Evolutionary conservation across 2,113 vertebrate species (phyloP), one percentile per base, ranked within the genome.

Genomic region (Oncorhynchus gorbuscha): DNA sequence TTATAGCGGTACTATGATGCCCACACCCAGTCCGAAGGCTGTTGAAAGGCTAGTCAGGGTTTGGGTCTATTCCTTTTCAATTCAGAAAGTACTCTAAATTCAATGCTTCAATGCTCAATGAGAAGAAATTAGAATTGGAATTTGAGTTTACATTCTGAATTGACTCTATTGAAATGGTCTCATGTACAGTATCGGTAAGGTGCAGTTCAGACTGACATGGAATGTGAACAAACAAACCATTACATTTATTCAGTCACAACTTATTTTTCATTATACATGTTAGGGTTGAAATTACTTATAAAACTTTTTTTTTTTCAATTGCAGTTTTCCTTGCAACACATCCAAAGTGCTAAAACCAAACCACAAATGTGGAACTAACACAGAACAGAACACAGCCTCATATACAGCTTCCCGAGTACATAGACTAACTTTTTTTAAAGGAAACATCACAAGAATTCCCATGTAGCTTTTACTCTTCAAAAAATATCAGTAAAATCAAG

Each of bases 251-350:
- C 39, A 70, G 30, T 22, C 13, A 22, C 59, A 55, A 22, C 18
- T 18, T 48, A 35, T 70, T 55, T 51, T 39, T 76, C 39, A 1
- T 30, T 59, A 59, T 32, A 32, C n/a, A 66, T 64, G 20, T 45
- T 49, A 70, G 28, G 55, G 72, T 78, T 85, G 8, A 80, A 88
- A 89, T 92, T 90, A 90, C 92, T 90, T 91, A 92, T 85, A 92
- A 93, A 93, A 91, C 89, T 91, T 92, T 91, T 92, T 91, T 92
- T 69, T 89, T 83, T 88, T 86, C 75, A 74, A 87, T 85, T 86
- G 78, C 71, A 83, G 80, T 87, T 84, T 79, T 35, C 76, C 85
- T 88, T 84, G 81, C 79, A 83, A 87, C 79, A 85, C 65, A 62
- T 69, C 85, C 80, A 83, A 92, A 85, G 84, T 61, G 80, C 87